These are phyloP conservation scores for Plusia festucae DNA, from an alignment of 2,888 invertebrate genomes.

Conservation along the genomic window DNA sequence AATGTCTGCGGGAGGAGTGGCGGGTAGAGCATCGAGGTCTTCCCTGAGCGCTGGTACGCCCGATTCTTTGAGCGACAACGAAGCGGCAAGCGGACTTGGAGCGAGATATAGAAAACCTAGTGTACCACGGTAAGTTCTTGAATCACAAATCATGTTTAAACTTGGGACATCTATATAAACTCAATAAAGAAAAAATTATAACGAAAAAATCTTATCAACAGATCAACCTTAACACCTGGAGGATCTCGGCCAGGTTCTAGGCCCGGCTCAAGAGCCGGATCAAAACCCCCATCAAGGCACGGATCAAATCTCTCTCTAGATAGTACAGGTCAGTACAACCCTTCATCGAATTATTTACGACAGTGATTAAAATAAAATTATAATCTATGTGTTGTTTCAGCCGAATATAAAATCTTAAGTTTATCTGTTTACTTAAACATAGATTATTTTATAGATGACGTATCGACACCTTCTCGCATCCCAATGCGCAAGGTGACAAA, in stretches of 20 bases:
- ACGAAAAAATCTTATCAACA: constrained; percentile 61
- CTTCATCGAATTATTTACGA: neutral
- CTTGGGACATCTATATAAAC: too few species aligned
- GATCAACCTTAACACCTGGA: constrained; percentile 93
- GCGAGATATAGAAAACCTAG: constrained; percentile 92
- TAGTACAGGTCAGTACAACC: constrained; percentile 93
- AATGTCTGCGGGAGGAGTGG: constrained; percentile 91
- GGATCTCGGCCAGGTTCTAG: constrained; percentile 96
- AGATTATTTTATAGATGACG: constrained; percentile 89
- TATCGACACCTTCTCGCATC: constrained; percentile 93
- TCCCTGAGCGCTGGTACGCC: constrained; percentile 96
- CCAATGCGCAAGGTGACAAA: constrained; percentile 93
- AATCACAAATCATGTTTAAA: neutral
- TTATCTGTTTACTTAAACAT: too few species aligned
- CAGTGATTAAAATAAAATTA: neutral
- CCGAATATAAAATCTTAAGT: too few species aligned
- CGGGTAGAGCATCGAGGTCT: constrained; percentile 92
- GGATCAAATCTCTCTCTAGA: constrained; percentile 97
- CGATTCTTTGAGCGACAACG: constrained; percentile 96
- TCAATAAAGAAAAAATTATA: neutral
- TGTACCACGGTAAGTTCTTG: constrained; percentile 78
- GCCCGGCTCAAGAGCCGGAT: constrained; percentile 95
- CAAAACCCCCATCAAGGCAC: constrained; percentile 97
- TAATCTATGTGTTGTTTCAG: too few species aligned
- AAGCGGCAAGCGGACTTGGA: constrained; percentile 93